Conservation (phyloP, 1,140 invertebrate genomes). For the Atta cephalotes region DNA sequence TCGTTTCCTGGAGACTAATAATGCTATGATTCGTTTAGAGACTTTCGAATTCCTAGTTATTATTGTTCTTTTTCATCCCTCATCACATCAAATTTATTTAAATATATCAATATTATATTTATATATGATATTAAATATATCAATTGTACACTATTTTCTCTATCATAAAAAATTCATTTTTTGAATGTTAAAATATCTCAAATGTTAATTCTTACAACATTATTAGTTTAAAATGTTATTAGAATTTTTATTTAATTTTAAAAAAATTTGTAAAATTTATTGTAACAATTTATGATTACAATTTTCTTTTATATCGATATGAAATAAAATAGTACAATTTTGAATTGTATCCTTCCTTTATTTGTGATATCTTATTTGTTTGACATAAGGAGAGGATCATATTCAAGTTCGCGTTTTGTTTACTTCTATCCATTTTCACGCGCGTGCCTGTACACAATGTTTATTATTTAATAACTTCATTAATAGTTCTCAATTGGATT, state of each 20-base stretch:
- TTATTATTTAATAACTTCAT: constrained; percentile 44
- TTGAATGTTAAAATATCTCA: neutral
- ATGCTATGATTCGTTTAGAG: neutral
- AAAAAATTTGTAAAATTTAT: neutral
- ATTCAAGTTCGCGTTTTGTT: neutral
- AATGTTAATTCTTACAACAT: neutral
- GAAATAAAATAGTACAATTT: neutral
- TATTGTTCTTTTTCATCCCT: neutral
- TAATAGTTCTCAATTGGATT: constrained; percentile 56
- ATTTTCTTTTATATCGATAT: neutral
- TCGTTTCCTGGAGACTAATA: neutral
- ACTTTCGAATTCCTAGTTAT: neutral
- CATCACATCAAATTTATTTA: neutral
- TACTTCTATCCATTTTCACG: neutral
- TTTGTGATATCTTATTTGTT: too few relatives aligned
- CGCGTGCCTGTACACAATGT: neutral
- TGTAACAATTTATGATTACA: neutral
- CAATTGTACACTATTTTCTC: neutral
- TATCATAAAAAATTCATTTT: neutral
- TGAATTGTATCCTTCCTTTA: neutral
- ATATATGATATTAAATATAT: neutral
- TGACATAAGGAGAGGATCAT: neutral
- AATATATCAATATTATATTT: neutral
- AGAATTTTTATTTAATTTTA: neutral
- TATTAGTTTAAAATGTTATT: neutral